A percentile compares a stretch with the other conserved stretches of the same genome.
phyloP scores from a whole-genome alignment of 2,113 vertebrate genomes.

The Carassius carassius region DNA sequence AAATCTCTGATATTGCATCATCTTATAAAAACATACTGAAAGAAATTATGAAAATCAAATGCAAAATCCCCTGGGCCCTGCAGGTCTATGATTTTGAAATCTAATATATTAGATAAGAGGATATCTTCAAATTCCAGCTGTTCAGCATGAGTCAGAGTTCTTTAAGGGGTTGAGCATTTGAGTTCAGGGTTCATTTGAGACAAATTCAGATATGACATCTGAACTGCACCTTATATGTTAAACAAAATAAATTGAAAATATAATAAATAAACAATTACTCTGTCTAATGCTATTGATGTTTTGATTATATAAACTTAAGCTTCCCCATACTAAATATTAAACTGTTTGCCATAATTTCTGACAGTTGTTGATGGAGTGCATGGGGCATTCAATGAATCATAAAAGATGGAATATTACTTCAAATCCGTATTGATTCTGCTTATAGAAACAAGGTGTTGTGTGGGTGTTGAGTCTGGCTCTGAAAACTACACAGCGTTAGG shows the following conservation, averaged over 20 bases:
- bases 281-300: background rate
- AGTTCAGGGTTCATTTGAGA: conserved; percentile 3
- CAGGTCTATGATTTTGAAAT: background rate
- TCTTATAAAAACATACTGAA: background rate
- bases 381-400: conserved; percentile 59
- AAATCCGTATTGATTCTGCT: conserved; percentile 73
- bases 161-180: background rate
- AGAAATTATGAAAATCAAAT: background rate
- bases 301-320: conserved; percentile 44
- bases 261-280: background rate
- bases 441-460: conserved; percentile 71
- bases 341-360: conserved; percentile 63
- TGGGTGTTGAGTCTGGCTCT: conserved; percentile 71
- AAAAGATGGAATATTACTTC: conserved; percentile 65
- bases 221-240: background rate
- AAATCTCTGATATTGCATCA: background rate
- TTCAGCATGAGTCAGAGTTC: conserved; percentile 11
- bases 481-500: conserved; percentile 73
- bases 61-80: background rate
- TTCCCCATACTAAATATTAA: conserved; percentile 61
- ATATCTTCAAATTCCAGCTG: background rate
- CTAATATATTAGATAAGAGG: background rate
- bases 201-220: background rate
- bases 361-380: conserved; percentile 59
- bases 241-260: too few relatives aligned